These are phyloP conservation scores for Turnix velox DNA, from an alignment of 2,113 vertebrate genomes.

Conservation along the genomic window DNA sequence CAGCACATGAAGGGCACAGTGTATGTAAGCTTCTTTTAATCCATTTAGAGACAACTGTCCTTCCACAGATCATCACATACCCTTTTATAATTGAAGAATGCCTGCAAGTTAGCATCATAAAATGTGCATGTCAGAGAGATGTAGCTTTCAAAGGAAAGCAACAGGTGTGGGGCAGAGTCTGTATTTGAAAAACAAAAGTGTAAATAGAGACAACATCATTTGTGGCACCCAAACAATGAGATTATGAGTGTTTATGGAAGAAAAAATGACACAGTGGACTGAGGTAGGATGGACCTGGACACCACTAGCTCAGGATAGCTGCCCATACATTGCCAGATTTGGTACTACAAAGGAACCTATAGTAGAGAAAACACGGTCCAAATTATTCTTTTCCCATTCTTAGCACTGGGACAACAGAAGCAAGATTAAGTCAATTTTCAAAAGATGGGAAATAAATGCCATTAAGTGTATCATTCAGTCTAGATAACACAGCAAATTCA, in stretches of 20 bases:
- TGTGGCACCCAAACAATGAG: not conserved
- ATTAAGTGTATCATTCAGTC: not conserved
- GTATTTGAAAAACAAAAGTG: not conserved
- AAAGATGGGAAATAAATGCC: not conserved
- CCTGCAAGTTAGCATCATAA: conserved; percentile 51
- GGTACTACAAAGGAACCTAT: not conserved
- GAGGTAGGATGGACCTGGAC: not conserved
- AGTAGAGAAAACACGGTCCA: not conserved
- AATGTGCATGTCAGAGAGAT: not conserved
- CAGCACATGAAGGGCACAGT: not conserved
- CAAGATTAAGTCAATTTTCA: not conserved
- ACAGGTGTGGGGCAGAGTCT: not conserved
- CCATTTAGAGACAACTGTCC: conserved; percentile 53
- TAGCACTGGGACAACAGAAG: not conserved
- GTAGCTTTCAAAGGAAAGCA: conserved; percentile 7
- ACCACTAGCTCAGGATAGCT: not conserved
- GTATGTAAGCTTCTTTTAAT: conserved; percentile 45
- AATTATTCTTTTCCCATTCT: not conserved
- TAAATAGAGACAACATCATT: conserved; percentile 24
- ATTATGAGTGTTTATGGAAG: not conserved
- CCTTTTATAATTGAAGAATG: conserved; percentile 52
- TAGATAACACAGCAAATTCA: not conserved
- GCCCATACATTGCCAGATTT: not conserved
- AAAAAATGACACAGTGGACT: not conserved
- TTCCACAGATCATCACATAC: conserved; percentile 29